Base-by-base conservation (phyloP, 2,888 invertebrate genomes). In the Lasioglossum calceatum region DNA sequence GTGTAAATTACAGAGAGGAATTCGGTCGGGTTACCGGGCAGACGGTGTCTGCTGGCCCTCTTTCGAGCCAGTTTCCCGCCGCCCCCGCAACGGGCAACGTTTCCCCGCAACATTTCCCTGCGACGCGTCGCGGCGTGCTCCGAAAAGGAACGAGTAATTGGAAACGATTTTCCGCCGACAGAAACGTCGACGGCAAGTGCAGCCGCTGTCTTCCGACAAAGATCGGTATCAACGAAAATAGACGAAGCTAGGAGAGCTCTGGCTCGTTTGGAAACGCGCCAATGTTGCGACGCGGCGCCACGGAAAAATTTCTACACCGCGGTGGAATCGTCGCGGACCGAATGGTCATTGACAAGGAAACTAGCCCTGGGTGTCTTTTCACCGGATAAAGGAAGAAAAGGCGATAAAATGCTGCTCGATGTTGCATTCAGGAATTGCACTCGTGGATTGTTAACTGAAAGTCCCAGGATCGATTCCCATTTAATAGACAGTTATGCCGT, bases 161-260 rank as follows among this genome's bases (percentile, higher is more conserved):
- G 74, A 54, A 74, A 74, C 74, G 74, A 36, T 74, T 74, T 54
- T 74, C 54, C 74, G 82, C 39, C 67, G 54, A 47, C 44, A 32
- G 67, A 73, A 76, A 71, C 54, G 64, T 12, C 70, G 3, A 76
- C 76, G 50, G 82, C 70, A 50, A 70, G 84, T 82, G 80, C 89
- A 64, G 83, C 50, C 44, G 72, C 81, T 83, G 71, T 81, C 89
- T 88, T 90, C 87, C 88, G 88, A 80, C 86, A 80, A 87, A 88
- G 89, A 92, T 90, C 88, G 87, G 88, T 92, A 92, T 92, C 91
- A 91, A 92, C 92, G 90, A 92, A 93, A 93, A 92, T 93, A 93
- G 93, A 93, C 91, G 87, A 92, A 87, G 90, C 71, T 71, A 42
- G 71, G 71, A 42, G 42, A 42, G n/a, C 90, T 85, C 87, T 85